Percentiles rank a stretch among this genome's conserved stretches.
Evolutionary conservation across 1,140 invertebrate species (phyloP).

Genomic region (Eriosoma lanigerum): DNA sequence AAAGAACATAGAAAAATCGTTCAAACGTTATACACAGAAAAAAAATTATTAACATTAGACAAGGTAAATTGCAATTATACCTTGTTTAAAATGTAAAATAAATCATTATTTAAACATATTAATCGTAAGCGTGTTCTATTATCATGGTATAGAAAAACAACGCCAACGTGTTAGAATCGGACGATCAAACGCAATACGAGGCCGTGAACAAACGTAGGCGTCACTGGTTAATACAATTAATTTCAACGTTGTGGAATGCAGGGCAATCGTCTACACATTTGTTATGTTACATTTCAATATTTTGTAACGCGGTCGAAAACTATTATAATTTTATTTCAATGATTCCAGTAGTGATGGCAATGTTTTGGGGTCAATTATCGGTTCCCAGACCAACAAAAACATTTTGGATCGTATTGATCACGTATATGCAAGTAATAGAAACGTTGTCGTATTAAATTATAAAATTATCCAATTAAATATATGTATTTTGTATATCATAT

Average conservation of each 20-base stretch:
- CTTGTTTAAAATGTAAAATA: too few species aligned
- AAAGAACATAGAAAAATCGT: background rate
- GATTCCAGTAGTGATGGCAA: slow-evolving; percentile 64
- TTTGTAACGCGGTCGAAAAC: background rate
- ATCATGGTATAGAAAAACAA: too few species aligned
- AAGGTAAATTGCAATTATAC: too few species aligned
- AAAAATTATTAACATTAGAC: background rate
- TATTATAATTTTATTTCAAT: slow-evolving; percentile 59
- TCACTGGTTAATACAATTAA: slow-evolving; percentile 13
- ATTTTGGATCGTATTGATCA: slow-evolving; percentile 68
- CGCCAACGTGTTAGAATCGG: too few species aligned
- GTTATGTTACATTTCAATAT: slow-evolving; percentile 21
- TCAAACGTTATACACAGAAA: background rate
- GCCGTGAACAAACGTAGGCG: background rate
- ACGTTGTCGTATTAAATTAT: too few species aligned
- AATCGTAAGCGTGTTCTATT: too few species aligned
- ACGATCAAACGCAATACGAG: background rate
- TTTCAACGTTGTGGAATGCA: slow-evolving; percentile 16
- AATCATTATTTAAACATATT: too few species aligned
- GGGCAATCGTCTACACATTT: slow-evolving; percentile 12
- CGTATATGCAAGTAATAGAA: slow-evolving; percentile 67
- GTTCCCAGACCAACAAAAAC: slow-evolving; percentile 67
- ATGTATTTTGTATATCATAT: background rate
- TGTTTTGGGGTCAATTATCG: slow-evolving; percentile 69
- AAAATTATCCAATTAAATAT: background rate